Evolutionary conservation across 2,888 invertebrate species (phyloP), one percentile per base, ranked within the genome.

Genomic region (Ypsolopha sequella): DNA sequence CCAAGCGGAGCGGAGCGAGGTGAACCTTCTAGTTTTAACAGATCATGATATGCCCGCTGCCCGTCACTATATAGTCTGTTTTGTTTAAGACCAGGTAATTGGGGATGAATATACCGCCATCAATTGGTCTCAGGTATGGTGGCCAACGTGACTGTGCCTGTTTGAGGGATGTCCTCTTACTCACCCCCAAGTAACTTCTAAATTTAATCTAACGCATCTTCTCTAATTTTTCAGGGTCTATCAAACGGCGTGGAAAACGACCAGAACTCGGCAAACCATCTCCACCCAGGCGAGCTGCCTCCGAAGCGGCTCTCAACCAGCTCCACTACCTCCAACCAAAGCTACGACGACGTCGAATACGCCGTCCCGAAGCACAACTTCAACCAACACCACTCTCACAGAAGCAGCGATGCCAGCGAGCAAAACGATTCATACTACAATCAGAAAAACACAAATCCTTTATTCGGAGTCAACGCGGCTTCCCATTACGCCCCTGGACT

Each of bases 401-500:
- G 76, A 57, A 59, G 65, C 38, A 68, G 62, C 48, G 77, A 80
- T 55, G 64, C 65, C 44, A 66, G 62, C 58, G 80, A 80, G n/a
- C 55, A 62, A 10, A 63, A 60, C 54, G 54, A 57, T 3, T 60
- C 65, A 6, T 70, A 70, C 66, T 62, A 60, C 43, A 62, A 60
- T 44, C 74, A 76, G 7, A 86, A 82, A 60, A 72, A 67, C 51
- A 64, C 80, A 11, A 87, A 87, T 56, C 87, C 87, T 0, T 62
- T 87, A 10, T 87, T 81, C 68, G 87, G 87, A 7, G 82, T 84
- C 4, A 86, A 86, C 60, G 84, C 87, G 14, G 86, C 87, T 6
- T 75, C 85, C 0, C 79, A 87, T 57, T 88, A 88, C 65, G 76
- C 84, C 7, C 85, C 86, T 3, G 75, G 74, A 7, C 55, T 73